These are phyloP conservation scores for Nebria ingens DNA, from an alignment of 1,140 invertebrate species.

Conservation along the genomic window DNA sequence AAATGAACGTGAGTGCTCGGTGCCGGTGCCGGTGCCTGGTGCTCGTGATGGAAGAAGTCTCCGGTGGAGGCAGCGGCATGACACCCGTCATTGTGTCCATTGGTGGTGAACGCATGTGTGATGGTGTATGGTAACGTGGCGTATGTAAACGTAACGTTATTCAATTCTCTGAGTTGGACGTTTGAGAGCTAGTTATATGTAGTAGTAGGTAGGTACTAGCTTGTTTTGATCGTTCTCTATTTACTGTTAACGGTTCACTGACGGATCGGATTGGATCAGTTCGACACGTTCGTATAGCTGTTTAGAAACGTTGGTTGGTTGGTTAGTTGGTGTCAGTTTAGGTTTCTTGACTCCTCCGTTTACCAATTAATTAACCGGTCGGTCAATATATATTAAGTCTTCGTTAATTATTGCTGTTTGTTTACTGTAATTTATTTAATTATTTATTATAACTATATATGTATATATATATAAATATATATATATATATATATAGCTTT, in stretches of 20 bases:
- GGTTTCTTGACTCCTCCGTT: background rate
- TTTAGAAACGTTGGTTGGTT: background rate
- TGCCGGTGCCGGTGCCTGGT: constrained; percentile 12
- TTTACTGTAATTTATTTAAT: background rate
- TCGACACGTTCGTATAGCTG: background rate
- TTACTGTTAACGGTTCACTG: background rate
- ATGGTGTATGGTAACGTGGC: background rate
- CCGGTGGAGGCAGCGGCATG: constrained; percentile 29
- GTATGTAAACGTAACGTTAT: background rate
- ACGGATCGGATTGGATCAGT: background rate
- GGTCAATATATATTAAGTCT: background rate
- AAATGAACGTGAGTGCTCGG: constrained; percentile 29
- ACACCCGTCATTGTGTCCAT: constrained; percentile 30
- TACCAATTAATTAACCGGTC: background rate
- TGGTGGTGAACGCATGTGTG: constrained; percentile 18
- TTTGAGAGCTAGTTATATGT: too few species aligned
- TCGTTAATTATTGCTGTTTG: background rate
- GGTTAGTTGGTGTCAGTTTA: background rate
- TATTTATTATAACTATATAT: background rate
- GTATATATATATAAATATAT: background rate
- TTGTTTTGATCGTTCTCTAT: too few species aligned
- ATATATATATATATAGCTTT: background rate
- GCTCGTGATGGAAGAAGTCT: constrained; percentile 15
- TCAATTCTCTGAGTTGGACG: too few species aligned
- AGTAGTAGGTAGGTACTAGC: too few species aligned